A percentile compares a stretch with the other conserved stretches of the same genome.
These are phyloP conservation scores for Pygmarrhopalites habei DNA, from an alignment of 1,140 invertebrate species.

Conservation along the genomic window DNA sequence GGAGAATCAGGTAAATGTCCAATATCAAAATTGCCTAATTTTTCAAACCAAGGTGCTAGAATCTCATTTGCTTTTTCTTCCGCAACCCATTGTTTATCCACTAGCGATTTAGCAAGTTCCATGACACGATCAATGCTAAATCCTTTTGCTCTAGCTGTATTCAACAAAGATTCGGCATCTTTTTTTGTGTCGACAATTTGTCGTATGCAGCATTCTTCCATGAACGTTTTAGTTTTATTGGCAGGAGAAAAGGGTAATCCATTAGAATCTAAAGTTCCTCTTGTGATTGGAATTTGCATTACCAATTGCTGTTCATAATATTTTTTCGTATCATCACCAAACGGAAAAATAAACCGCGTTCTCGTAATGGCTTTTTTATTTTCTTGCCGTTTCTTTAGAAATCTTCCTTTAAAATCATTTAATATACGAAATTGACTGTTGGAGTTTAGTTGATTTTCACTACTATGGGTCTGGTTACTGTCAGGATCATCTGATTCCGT, in stretches of 20 bases:
- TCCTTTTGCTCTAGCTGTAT: not conserved
- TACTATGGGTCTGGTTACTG: too few species aligned
- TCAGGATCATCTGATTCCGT: too few species aligned
- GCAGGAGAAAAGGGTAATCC: constrained; percentile 1
- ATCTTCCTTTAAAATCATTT: too few species aligned
- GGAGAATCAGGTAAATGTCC: too few species aligned
- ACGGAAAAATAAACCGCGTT: constrained; percentile 8
- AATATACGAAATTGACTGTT: too few species aligned
- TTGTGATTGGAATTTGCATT: not conserved
- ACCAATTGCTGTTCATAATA: constrained; percentile 11
- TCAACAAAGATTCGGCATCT: not conserved
- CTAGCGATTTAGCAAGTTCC: not conserved
- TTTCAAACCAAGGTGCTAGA: too few species aligned
- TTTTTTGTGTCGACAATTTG: constrained; percentile 5
- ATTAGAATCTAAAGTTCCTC: not conserved
- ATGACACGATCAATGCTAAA: not conserved
- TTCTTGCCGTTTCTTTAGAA: too few species aligned
- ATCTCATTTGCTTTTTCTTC: too few species aligned
- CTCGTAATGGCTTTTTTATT: too few species aligned
- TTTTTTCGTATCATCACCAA: not conserved
- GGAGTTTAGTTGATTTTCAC: too few species aligned
- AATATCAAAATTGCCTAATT: too few species aligned
- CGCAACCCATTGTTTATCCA: too few species aligned
- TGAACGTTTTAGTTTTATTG: constrained; percentile 13
- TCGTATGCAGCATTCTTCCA: constrained; percentile 17